Conservation (phyloP, 2,797 vertebrate genomes). For the Alfaro cultratus region DNA sequence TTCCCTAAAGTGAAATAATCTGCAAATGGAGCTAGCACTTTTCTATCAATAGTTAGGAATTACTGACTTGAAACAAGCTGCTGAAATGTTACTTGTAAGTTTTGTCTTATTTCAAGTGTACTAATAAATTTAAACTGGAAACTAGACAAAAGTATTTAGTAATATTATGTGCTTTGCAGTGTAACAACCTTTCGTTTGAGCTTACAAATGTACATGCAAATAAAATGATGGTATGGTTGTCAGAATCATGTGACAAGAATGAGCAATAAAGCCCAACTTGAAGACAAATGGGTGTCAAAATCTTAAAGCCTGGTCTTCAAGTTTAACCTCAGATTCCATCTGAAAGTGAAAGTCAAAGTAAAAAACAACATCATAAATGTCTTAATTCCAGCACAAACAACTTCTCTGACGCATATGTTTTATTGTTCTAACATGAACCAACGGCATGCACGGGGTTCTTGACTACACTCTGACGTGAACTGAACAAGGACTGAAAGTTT, state of each 20-base stretch:
- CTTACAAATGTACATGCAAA: background rate
- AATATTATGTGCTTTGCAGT: background rate
- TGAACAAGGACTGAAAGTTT: constrained; percentile 5
- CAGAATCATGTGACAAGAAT: background rate
- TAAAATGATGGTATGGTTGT: background rate
- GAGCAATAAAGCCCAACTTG: background rate
- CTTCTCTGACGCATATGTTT: constrained; percentile 1
- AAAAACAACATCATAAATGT: background rate
- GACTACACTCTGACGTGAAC: constrained; percentile 24
- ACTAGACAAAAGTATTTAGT: no score
- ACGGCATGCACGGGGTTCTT: constrained; percentile 8
- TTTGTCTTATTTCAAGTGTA: no score
- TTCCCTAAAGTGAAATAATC: no score
- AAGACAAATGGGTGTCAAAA: no score
- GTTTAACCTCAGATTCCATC: background rate
- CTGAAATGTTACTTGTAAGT: no score
- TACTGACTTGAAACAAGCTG: no score
- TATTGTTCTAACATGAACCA: constrained; percentile 16
- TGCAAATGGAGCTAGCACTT: no score
- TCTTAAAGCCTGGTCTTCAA: background rate
- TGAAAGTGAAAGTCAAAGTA: background rate
- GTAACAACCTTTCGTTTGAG: background rate
- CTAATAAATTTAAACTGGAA: no score
- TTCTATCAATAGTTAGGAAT: no score
- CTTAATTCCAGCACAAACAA: constrained; percentile 4